These are phyloP conservation scores for Girardia tigrina DNA, from an alignment of 2,888 invertebrate species.

Conservation along the genomic window DNA sequence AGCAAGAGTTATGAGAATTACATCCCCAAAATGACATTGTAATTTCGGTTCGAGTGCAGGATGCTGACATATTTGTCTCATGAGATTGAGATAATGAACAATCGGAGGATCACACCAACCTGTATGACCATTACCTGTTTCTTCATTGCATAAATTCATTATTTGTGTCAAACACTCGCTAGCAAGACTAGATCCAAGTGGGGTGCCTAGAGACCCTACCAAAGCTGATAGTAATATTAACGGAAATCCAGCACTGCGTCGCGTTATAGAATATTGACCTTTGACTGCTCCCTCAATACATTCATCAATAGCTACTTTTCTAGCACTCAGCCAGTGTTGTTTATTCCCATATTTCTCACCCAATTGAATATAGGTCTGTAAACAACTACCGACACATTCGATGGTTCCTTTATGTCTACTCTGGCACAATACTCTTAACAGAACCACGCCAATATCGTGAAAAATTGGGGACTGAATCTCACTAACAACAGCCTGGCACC, in stretches of 20 bases:
- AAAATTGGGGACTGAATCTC: background rate
- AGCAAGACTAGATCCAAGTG: background rate
- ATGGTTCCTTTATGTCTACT: background rate
- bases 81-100: slow-evolving; percentile 11
- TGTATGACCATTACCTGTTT: background rate
- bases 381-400: background rate
- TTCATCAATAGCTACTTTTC: background rate
- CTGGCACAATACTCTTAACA: background rate
- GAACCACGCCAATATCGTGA: background rate
- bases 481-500: background rate
- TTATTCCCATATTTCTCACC: background rate
- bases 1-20: background rate
- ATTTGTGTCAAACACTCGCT: background rate
- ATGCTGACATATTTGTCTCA: slow-evolving; percentile 13
- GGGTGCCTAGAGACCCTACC: background rate
- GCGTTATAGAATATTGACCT: background rate
- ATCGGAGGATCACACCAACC: slow-evolving; percentile 23
- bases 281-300: background rate
- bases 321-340: background rate
- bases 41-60: background rate
- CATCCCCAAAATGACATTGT: background rate
- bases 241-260: background rate
- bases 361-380: background rate
- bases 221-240: background rate
- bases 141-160: background rate